Percentiles rank a stretch among this genome's conserved stretches.
These are phyloP conservation scores for Drosophila sucinea DNA, from an alignment of 1,140 invertebrate genomes.

Conservation along the genomic window DNA sequence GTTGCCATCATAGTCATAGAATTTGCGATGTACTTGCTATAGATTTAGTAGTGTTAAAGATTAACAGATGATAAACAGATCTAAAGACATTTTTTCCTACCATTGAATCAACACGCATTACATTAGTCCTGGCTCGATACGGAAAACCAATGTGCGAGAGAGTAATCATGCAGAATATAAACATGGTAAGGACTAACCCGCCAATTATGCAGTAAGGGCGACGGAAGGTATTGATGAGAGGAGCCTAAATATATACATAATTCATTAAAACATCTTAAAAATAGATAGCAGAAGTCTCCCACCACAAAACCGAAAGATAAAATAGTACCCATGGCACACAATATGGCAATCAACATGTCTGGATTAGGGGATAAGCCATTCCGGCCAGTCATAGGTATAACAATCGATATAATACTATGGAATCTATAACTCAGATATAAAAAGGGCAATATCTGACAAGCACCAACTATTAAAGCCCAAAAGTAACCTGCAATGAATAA, in stretches of 20 bases:
- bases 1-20: slow-evolving; percentile 84
- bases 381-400: slow-evolving; percentile 88
- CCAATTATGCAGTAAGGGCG: slow-evolving; percentile 81
- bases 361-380: slow-evolving; percentile 85
- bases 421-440: slow-evolving; percentile 86
- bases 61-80: neutral
- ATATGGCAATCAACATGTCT: slow-evolving; percentile 84
- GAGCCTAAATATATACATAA: slow-evolving; percentile 39
- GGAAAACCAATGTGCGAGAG: slow-evolving; percentile 90
- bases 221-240: slow-evolving; percentile 65
- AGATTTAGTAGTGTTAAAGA: neutral
- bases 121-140: slow-evolving; percentile 87
- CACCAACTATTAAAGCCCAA: slow-evolving; percentile 85
- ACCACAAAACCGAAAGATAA: slow-evolving; percentile 70
- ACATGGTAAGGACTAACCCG: slow-evolving; percentile 83
- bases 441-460: slow-evolving; percentile 73
- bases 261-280: neutral
- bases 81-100: slow-evolving; percentile 80
- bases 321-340: slow-evolving; percentile 83
- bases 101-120: slow-evolving; percentile 87
- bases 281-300: neutral
- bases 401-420: slow-evolving; percentile 87
- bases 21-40: slow-evolving; percentile 86
- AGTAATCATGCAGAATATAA: slow-evolving; percentile 84
- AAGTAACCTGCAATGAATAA: slow-evolving; percentile 76